These are phyloP conservation scores for Zophobas atratus DNA, from an alignment of 1,140 invertebrate species.

Conservation along the genomic window DNA sequence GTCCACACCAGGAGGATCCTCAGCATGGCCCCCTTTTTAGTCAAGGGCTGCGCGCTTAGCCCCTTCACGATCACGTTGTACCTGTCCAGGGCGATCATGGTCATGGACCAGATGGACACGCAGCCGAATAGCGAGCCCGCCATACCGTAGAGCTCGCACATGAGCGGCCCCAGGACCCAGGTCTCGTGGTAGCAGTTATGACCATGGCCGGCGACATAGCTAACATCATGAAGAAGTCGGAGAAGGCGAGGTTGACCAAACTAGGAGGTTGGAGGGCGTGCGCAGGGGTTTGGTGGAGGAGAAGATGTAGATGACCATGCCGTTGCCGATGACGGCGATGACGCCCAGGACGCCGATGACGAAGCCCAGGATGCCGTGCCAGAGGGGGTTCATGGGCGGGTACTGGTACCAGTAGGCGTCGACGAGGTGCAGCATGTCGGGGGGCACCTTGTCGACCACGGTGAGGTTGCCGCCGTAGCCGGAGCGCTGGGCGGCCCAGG, in stretches of 20 bases:
- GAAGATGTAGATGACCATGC: constrained; percentile 90
- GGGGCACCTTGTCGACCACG: constrained; percentile 81
- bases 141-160: constrained; percentile 85
- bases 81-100: constrained; percentile 85
- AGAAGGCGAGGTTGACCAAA: constrained; percentile 90
- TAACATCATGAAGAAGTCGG: constrained; percentile 92
- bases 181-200: constrained; percentile 91
- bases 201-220: constrained; percentile 88
- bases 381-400: constrained; percentile 83
- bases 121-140: constrained; percentile 86
- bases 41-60: constrained; percentile 80
- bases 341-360: constrained; percentile 81
- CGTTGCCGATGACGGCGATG: constrained; percentile 83
- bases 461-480: constrained; percentile 74
- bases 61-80: constrained; percentile 89
- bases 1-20: constrained; percentile 81
- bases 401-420: constrained; percentile 84
- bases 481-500: constrained; percentile 48
- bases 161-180: constrained; percentile 82
- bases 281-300: constrained; percentile 81
- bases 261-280: constrained; percentile 88
- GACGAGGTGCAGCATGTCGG: constrained; percentile 82
- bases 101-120: constrained; percentile 88
- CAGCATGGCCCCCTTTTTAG: constrained; percentile 77
- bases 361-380: constrained; percentile 85